Evolutionary conservation across 2,797 vertebrate genomes (phyloP).

Genomic region (Scolopax rusticola): DNA sequence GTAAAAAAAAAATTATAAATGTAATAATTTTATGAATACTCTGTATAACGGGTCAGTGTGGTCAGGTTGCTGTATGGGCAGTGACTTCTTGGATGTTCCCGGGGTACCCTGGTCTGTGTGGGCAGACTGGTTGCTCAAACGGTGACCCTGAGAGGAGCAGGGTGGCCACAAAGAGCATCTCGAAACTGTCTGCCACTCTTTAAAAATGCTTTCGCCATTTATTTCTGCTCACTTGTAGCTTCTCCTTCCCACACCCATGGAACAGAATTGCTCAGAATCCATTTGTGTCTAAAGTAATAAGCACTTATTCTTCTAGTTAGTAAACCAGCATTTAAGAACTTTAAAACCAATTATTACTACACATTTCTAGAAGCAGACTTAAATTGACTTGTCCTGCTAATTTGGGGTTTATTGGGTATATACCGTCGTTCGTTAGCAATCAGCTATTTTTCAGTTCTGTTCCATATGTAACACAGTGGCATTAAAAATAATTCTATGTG

Average conservation of each 20-base stretch:
- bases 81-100: background rate
- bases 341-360: background rate
- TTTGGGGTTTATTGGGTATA: background rate
- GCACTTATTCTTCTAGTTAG: background rate
- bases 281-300: background rate
- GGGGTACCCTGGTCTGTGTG: too few species aligned
- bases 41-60: rapidly evolving
- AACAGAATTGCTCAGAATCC: background rate
- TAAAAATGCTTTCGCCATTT: background rate
- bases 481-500: background rate
- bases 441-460: background rate
- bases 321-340: background rate
- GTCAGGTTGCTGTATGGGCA: rapidly evolving
- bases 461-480: background rate
- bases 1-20: background rate
- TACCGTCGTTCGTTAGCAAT: background rate
- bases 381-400: background rate
- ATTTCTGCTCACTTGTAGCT: background rate
- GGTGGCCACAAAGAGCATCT: rapidly evolving
- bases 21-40: rapidly evolving
- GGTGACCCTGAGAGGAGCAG: background rate
- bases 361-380: background rate
- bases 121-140: rapidly evolving
- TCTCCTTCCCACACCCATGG: background rate
- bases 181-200: background rate